These are phyloP conservation scores for Rattus rattus DNA, from an alignment of 2,113 vertebrate species.

Conservation along the genomic window DNA sequence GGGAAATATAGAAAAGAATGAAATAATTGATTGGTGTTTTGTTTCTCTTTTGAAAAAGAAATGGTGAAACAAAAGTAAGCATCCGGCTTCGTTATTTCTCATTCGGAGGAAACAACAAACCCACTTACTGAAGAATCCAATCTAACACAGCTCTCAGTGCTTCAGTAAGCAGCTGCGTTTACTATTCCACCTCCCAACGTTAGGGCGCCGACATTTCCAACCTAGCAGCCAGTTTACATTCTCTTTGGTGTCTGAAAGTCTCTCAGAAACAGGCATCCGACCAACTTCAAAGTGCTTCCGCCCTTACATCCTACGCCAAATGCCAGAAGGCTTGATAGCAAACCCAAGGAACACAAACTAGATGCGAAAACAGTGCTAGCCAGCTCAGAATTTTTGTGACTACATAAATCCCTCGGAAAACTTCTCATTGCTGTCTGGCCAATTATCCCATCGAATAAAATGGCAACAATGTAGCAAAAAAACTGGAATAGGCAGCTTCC, in stretches of 20 bases:
- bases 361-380: constrained; percentile 6
- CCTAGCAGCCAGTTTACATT: constrained; percentile 9
- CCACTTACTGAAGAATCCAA: background rate
- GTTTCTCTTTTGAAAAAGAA: background rate
- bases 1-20: background rate
- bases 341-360: constrained; percentile 43
- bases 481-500: background rate
- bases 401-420: constrained; percentile 48
- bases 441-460: constrained; percentile 33
- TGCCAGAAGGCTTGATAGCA: constrained; percentile 1
- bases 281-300: constrained; percentile 15
- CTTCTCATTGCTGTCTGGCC: background rate
- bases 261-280: background rate
- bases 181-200: background rate
- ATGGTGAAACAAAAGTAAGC: background rate
- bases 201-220: constrained; percentile 43
- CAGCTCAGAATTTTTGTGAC: constrained; percentile 27
- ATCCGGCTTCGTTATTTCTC: constrained; percentile 28
- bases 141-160: background rate
- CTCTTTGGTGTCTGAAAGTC: background rate
- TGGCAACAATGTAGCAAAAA: background rate
- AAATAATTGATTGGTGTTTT: background rate
- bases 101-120: background rate
- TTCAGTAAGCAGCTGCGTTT: background rate
- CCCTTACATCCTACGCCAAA: constrained; percentile 14